Base-by-base conservation (phyloP, 2,888 invertebrate species). In the Coenonympha glycerion region DNA sequence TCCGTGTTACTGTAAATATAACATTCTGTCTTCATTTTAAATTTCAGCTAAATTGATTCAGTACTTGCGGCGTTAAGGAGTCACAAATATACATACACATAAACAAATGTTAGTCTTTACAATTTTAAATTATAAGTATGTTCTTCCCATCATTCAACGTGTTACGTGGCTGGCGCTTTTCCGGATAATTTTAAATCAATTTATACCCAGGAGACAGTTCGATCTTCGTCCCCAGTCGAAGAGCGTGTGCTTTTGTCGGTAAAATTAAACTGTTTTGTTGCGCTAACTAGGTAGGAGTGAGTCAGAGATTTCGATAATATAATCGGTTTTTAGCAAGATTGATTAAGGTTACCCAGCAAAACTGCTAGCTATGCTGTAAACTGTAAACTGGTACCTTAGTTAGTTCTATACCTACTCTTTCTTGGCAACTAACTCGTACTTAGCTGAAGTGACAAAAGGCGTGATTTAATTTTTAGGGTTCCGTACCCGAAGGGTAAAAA, bases 231-330 rank as follows among this genome's bases (percentile, higher is more conserved):
- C 50, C 56, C 55, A 13, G 50, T 21, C 34, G 44, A 11, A 41
- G 37, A 19, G 49, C 47, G 47, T 47, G 28, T 13, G 52, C 56
- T 57, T 62, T 67, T 68, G 70, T 75, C 60, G 66, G 59, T 59
- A 64, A 64, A 74, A 79, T 78, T 76, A 78, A 73, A 75, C 64
- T 68, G 64, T 62, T 70, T 79, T 77, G 76, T 77, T 55, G 64
- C 36, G 42, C 48, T 62, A 66, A 72, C 66, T 65, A 62, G 65
- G 55, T 56, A 57, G 55, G 62, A 62, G 68, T 76, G 78, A 79
- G 71, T 68, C 41, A 64, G 58, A 56, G 49, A 58, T 62, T 56
- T 57, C 28, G 33, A 37, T 47, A 48, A 52, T 48, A 37, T 47
- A 48, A 52, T 48, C 52, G 48, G 11, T 46, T 47, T 55, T 47